Evolutionary conservation across 2,888 invertebrate genomes (phyloP).

Genomic region (Meliscaeva auricollis): DNA sequence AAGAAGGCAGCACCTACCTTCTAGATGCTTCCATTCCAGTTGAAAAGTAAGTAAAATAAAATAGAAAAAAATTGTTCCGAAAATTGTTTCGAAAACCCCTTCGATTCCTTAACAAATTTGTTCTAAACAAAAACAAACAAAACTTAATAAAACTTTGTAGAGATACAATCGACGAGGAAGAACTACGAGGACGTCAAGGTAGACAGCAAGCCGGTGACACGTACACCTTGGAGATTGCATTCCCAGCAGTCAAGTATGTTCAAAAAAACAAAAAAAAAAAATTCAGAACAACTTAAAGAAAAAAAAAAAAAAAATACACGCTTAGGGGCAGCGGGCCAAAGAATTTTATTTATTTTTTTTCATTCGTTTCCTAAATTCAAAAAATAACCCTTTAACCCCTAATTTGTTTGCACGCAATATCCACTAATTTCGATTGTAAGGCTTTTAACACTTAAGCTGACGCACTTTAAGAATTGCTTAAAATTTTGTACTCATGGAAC

Average conservation of each 20-base stretch:
- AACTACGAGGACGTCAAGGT: conserved; percentile 88
- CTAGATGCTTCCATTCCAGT: conserved; percentile 93
- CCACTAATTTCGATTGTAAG: conserved; percentile 43
- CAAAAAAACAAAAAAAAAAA: neutral
- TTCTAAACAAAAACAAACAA: conserved; percentile 23
- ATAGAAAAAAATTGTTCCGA: neutral
- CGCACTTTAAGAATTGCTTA: neutral
- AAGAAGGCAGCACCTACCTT: conserved; percentile 91
- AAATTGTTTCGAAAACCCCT: conserved; percentile 8
- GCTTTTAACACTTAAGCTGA: conserved; percentile 33
- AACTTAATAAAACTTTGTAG: conserved; percentile 79
- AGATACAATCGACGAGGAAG: conserved; percentile 78
- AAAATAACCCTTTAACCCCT: conserved; percentile 29
- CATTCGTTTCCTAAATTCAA: neutral
- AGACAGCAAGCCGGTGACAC: conserved; percentile 93
- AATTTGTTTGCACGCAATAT: conserved; percentile 39
- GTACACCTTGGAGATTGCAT: conserved; percentile 95
- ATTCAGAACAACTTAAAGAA: conserved; percentile 25
- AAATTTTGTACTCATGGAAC: neutral
- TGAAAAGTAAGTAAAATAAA: conserved; percentile 89
- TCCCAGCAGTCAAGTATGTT: conserved; percentile 95
- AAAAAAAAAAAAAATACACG: conserved; percentile 19
- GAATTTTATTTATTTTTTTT: conserved; percentile 17
- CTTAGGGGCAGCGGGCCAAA: conserved; percentile 52
- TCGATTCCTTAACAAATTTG: conserved; percentile 11